Evolutionary conservation across 2,888 invertebrate genomes (phyloP), one percentile per base, ranked within the genome.

Genomic region (Sarcophaga variegata): DNA sequence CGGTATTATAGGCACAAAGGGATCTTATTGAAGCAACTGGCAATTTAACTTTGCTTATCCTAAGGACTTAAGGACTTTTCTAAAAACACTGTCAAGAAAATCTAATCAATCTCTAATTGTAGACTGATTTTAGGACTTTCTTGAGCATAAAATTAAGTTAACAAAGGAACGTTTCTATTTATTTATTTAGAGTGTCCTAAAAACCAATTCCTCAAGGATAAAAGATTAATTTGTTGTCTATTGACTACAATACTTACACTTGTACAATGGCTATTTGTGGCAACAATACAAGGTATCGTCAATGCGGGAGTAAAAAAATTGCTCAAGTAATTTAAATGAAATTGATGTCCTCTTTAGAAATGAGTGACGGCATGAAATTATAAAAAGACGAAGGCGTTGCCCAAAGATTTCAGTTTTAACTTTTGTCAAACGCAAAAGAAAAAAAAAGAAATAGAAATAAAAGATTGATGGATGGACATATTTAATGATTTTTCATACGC

Each of bases 381-480:
- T 12, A 11, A 49, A 72, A 60, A 77, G 62, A n/a, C 60, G 72
- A 67, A 60, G 83, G 83, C 78, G 83, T 83, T 72, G 72, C 60
- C 72, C 54, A 72, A 66, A 66, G 12, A 83, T 72, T 78, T 67
- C 60, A 83, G 62, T 83, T 72, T 67, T 14, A 63, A 66, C 37
- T 64, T 74, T 79, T 83, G 67, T 80, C 25, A 20, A 71, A 37
- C 2, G 37, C 0, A 37, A 37, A 37, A 37, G 37, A 37, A 10
- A 10, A 10, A 2, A 37, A 37, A 37, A 84, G 71, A 62, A 66
- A 59, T 8, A 20, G 14, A 17, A 64, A 86, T 81, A 66, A 67
- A 87, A 81, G 83, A 84, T 84, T 84, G 84, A 87, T 83, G 79
- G 81, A 12, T 83, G 81, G 81, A 12, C 27, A 75, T 70, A 75